A percentile compares a stretch with the other conserved stretches of the same genome.
Conservation (phyloP, 2,113 vertebrate genomes). For the Sinocyclocheilus maitianheensis region DNA sequence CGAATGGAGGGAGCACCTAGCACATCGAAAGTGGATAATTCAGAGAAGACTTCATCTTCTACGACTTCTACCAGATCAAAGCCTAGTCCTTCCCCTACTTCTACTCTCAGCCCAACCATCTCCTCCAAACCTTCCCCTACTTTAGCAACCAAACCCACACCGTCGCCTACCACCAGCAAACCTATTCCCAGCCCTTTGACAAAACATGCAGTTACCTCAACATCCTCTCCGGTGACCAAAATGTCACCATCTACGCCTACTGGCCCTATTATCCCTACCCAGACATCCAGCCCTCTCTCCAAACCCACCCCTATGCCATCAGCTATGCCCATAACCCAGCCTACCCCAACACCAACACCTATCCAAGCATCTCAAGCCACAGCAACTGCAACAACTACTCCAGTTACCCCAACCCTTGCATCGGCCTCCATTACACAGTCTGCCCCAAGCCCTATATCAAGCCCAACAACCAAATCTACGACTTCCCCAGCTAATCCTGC, state of each 20-base stretch:
- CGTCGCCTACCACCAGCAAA: conserved; percentile 49
- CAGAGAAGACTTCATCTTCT: conserved; percentile 53
- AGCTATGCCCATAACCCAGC: conserved; percentile 11
- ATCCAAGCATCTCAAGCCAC: not conserved
- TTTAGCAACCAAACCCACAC: conserved; percentile 32
- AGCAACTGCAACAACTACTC: not conserved
- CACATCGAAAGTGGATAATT: conserved; percentile 63
- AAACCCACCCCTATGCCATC: not conserved
- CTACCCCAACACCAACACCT: conserved; percentile 43
- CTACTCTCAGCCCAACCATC: conserved; percentile 63
- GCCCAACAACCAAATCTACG: conserved; percentile 30
- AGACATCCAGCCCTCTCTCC: conserved; percentile 1
- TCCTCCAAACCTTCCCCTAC: conserved; percentile 53
- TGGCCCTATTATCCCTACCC: not conserved
- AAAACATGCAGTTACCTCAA: conserved; percentile 54
- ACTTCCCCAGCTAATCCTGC: conserved; percentile 41
- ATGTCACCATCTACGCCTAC: not conserved
- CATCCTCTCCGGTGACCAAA: not conserved
- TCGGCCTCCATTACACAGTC: conserved; percentile 9
- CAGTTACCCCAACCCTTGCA: conserved; percentile 5
- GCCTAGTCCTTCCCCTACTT: conserved; percentile 57
- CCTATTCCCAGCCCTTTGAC: conserved; percentile 17
- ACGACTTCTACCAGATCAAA: conserved; percentile 59
- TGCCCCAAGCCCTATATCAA: conserved; percentile 30
- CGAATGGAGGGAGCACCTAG: conserved; percentile 71